Conservation (phyloP, 2,797 vertebrate genomes). For the Sebastes minor region DNA sequence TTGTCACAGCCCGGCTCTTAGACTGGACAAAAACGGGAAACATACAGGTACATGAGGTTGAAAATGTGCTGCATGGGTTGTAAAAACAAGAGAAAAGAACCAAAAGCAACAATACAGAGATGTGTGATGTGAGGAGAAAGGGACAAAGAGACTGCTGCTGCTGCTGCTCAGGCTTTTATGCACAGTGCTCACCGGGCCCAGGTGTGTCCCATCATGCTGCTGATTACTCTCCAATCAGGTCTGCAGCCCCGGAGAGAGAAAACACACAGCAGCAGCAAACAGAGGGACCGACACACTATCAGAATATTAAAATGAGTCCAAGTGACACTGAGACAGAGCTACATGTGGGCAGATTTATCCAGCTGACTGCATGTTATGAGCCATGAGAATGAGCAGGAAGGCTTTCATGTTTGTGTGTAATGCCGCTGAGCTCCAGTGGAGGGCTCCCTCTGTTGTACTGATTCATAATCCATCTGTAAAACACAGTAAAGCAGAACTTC, state of each 20-base stretch:
- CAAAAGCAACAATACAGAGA: not conserved
- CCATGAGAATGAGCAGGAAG: not conserved
- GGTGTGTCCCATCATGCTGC: not conserved
- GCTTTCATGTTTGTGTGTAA: slow-evolving; percentile 9
- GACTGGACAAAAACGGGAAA: too few species aligned
- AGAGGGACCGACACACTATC: not conserved
- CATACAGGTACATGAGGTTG: too few species aligned
- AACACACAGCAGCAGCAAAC: not conserved
- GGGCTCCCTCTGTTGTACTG: slow-evolving; percentile 61
- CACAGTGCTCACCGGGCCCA: not conserved
- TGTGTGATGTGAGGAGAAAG: not conserved
- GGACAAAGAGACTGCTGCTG: not conserved
- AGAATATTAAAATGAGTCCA: not conserved
- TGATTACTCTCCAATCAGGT: not conserved
- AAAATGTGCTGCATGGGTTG: too few species aligned
- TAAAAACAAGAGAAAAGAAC: not conserved
- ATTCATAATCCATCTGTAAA: slow-evolving; percentile 37
- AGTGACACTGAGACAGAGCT: not conserved
- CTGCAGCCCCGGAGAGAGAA: not conserved
- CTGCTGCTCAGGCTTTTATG: not conserved
- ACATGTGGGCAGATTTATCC: not conserved
- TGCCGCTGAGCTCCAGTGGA: slow-evolving; percentile 58
- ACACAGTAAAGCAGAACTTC: slow-evolving; percentile 19
- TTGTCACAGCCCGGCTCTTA: not conserved
- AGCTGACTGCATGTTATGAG: not conserved